Conservation (phyloP, 2,888 invertebrate genomes). For the Cephonodes hylas region DNA sequence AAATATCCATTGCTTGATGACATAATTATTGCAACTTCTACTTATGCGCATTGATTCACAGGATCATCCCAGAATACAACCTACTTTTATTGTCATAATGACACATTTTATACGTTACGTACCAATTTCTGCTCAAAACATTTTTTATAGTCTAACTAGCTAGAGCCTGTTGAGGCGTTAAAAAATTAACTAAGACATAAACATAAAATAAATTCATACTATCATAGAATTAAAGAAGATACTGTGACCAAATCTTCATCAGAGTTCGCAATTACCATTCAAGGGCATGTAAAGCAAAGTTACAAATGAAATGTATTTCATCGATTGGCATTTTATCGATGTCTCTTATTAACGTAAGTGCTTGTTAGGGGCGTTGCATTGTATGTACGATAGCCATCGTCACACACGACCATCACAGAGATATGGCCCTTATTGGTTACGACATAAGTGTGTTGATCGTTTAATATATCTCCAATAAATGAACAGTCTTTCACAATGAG, state of each 20-base stretch:
- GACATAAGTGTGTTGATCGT: not conserved
- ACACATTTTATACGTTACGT: too few relatives aligned
- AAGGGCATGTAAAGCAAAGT: not conserved
- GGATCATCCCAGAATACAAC: too few relatives aligned
- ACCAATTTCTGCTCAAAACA: too few relatives aligned
- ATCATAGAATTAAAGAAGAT: too few relatives aligned
- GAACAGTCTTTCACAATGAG: slow-evolving; percentile 2
- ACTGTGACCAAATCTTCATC: not conserved
- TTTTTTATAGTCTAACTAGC: too few relatives aligned
- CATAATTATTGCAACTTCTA: too few relatives aligned
- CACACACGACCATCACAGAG: not conserved
- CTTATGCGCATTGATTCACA: too few relatives aligned
- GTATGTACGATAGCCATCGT: not conserved
- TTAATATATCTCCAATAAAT: not conserved
- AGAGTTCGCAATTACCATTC: not conserved
- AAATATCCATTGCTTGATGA: too few relatives aligned
- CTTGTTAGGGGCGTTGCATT: not conserved
- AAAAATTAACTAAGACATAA: not conserved
- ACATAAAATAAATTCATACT: not conserved
- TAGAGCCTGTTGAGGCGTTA: too few relatives aligned
- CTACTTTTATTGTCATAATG: too few relatives aligned
- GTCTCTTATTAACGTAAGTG: not conserved
- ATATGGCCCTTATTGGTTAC: not conserved
- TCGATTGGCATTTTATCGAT: not conserved
- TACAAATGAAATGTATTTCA: not conserved